Base-by-base conservation (phyloP, 2,113 vertebrate species). In the Lichenostomus cassidix region DNA sequence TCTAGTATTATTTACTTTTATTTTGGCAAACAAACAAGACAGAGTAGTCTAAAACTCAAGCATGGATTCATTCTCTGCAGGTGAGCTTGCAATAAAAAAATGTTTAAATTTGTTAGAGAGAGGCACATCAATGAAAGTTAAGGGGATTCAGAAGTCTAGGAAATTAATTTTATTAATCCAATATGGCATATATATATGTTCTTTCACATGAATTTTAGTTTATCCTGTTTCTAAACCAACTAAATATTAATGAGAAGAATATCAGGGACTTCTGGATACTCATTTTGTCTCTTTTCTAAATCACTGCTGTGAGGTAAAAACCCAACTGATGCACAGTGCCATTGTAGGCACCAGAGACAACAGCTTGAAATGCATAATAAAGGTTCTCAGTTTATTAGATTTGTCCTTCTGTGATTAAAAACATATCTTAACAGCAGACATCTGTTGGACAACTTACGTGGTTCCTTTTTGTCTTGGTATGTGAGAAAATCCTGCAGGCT, bases 111-210 rank as follows among this genome's bases (percentile, higher is more conserved):
- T 93, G 67, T 95, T 94, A 95, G 90, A 94, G 85, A 94, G 89
- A 95, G 70, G 74, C 77, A 84, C 88, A 93, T 97, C 91, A 95
- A 76, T 96, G 95, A 95, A 78, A 94, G 94, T 91, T 93, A 96
- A 97, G 96, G 95, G 92, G 83, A 96, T 95, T 92, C 86, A 95
- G 90, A 97, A 97, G 86, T 84, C 89, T 96, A 97, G 95, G 88
- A 97, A 95, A 97, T 97, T 94, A 91, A 91, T 96, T 97, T 97
- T 97, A 94, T 93, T 97, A 96, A 96, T 97, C 79, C 94, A 94
- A 80, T 94, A 94, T 93, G 85, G 39, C 22, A 23, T 50, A 86
- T 50, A 86, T 91, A 50, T 75, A 46, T 69, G 41, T 50, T 96
- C 60, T 89, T 87, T 74, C 55, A 46, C 33, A 52, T 58, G 53